Percentiles rank a stretch among this genome's conserved stretches.
Evolutionary conservation across 2,888 invertebrate species (phyloP).

Genomic region (Lasioglossum calceatum): DNA sequence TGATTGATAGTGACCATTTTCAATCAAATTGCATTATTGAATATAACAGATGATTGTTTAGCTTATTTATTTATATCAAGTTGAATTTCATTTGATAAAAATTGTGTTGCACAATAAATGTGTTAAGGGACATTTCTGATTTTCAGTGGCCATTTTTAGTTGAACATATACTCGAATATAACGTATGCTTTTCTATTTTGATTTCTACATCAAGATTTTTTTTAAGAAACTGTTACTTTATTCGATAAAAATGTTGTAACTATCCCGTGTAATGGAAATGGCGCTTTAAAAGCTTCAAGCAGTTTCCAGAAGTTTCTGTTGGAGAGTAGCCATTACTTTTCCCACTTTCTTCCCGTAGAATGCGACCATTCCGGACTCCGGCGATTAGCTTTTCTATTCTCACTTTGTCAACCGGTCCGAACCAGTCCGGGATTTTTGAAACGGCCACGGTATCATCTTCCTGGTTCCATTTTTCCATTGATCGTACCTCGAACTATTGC

Average conservation of each 20-base stretch:
- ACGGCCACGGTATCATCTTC: conserved; percentile 22
- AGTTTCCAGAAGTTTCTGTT: background rate
- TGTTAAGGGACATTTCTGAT: too few species aligned
- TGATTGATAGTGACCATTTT: background rate
- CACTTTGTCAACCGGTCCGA: conserved; percentile 52
- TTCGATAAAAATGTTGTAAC: too few species aligned
- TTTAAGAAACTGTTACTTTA: background rate
- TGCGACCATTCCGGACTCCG: conserved; percentile 35
- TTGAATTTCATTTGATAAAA: too few species aligned
- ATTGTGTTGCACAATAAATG: too few species aligned
- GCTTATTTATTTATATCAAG: background rate
- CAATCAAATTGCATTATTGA: background rate
- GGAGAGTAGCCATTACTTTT: background rate
- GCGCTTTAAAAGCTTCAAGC: background rate
- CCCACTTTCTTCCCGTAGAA: conserved; percentile 14
- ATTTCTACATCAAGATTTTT: too few species aligned
- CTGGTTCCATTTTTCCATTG: conserved; percentile 25
- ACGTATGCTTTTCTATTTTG: too few species aligned
- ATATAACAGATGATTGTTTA: background rate
- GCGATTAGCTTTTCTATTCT: conserved; percentile 46
- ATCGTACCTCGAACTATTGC: conserved; percentile 29
- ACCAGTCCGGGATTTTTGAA: conserved; percentile 48
- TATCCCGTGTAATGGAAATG: background rate
- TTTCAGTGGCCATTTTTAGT: too few species aligned
- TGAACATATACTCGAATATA: too few species aligned